phyloP scores from a whole-genome alignment of 30 jellyfish, hydroid and myxozoan genomes.

The Nemopilema nomurai region DNA sequence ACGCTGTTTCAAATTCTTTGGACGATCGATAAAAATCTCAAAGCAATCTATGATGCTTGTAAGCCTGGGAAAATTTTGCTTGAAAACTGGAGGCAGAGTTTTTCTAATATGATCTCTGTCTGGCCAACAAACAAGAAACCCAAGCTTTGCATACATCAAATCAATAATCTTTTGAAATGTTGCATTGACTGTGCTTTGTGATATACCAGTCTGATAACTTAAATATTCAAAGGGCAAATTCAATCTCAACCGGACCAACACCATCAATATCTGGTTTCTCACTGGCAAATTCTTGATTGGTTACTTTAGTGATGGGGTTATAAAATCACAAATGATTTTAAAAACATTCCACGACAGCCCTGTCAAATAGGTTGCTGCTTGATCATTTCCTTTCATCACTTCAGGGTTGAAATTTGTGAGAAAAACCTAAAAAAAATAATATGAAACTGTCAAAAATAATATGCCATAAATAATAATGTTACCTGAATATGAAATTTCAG shows the following conservation, averaged over 20 bases:
- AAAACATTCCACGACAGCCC: neutral
- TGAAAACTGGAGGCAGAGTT: conserved; percentile 50
- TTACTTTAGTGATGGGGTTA: neutral
- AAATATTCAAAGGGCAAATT: conserved; percentile 12
- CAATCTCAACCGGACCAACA: conserved; percentile 13
- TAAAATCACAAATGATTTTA: neutral
- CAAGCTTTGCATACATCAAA: conserved; percentile 38
- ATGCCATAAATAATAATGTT: too few relatives aligned
- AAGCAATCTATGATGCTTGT: conserved; percentile 66
- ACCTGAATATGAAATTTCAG: too few relatives aligned
- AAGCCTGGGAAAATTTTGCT: conserved; percentile 51
- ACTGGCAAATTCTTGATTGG: conserved; percentile 1
- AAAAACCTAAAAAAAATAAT: neutral
- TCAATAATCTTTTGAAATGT: conserved; percentile 44
- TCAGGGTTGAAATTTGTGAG: conserved; percentile 5
- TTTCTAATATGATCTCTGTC: conserved; percentile 51
- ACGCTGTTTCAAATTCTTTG: conserved; percentile 46
- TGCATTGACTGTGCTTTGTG: conserved; percentile 16
- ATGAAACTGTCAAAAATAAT: too few relatives aligned
- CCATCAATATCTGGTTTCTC: neutral
- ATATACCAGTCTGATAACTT: neutral
- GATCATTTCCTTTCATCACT: conserved; percentile 4
- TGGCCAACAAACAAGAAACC: conserved; percentile 27
- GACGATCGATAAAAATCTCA: conserved; percentile 71
- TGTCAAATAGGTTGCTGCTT: neutral